Conservation (phyloP, 2,113 vertebrate genomes). For the Callochromis pleurospilus region DNA sequence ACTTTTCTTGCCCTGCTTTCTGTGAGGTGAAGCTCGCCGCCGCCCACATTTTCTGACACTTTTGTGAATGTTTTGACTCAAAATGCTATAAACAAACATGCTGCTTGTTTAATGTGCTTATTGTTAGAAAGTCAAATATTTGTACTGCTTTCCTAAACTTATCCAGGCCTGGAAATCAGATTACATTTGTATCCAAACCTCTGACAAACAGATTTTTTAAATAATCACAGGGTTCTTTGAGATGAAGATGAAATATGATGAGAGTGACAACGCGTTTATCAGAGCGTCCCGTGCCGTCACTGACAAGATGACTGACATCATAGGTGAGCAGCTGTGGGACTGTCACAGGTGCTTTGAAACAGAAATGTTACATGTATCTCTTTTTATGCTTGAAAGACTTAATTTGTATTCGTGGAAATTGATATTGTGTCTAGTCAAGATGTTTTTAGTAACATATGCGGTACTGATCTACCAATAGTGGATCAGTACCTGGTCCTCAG, state of each 20-base stretch:
- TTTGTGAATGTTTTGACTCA: not conserved
- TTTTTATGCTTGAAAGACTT: not conserved
- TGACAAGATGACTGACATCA: slow-evolving; percentile 86
- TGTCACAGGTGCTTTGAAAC: not conserved
- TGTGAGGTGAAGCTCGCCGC: not conserved
- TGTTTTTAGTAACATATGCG: not conserved
- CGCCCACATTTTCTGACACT: not conserved
- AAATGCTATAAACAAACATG: not conserved
- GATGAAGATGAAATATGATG: slow-evolving; percentile 99
- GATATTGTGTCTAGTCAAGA: not conserved
- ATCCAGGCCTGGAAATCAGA: not conserved
- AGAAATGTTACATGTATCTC: not conserved
- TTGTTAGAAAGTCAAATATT: not conserved
- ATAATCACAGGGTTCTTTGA: slow-evolving; percentile 85
- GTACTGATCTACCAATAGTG: not conserved
- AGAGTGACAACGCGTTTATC: slow-evolving; percentile 89
- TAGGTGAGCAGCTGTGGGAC: slow-evolving; percentile 71
- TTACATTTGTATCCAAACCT: not conserved
- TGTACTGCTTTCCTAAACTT: not conserved
- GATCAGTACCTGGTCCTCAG: not conserved
- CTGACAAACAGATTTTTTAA: not conserved
- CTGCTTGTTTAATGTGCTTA: not conserved
- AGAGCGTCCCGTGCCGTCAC: slow-evolving; percentile 87
- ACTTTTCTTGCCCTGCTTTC: not conserved
- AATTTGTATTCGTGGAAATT: fast-evolving